Conservation (phyloP, 2,888 invertebrate species). For the Clusia tigrina region DNA sequence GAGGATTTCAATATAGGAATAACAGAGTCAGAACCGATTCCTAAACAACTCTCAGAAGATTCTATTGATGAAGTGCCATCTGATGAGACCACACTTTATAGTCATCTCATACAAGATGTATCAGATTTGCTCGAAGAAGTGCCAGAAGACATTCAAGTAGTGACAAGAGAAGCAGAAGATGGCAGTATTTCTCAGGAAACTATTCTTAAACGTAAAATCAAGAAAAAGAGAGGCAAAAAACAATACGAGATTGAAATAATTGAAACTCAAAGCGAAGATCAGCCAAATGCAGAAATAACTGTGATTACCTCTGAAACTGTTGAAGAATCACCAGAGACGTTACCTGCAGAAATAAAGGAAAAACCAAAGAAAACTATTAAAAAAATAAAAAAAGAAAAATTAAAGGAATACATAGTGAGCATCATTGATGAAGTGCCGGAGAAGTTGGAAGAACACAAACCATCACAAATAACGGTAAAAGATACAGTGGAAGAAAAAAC, state of each 20-base stretch:
- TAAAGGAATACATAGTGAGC: conserved; percentile 53
- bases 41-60: conserved; percentile 28
- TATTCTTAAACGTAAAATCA: conserved; percentile 65
- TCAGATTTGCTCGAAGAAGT: conserved; percentile 42
- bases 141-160: conserved; percentile 48
- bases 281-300: conserved; percentile 61
- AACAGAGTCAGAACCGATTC: conserved; percentile 31
- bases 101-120: conserved; percentile 39
- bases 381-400: conserved; percentile 47
- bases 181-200: conserved; percentile 59
- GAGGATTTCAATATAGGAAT: conserved; percentile 39
- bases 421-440: conserved; percentile 55
- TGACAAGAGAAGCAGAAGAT: conserved; percentile 50
- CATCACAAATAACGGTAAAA: conserved; percentile 30
- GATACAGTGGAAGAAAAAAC: conserved; percentile 27
- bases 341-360: conserved; percentile 31
- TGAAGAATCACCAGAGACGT: conserved; percentile 34
- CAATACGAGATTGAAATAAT: conserved; percentile 65
- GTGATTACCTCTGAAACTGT: conserved; percentile 52
- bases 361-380: conserved; percentile 43
- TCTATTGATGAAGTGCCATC: conserved; percentile 13
- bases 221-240: conserved; percentile 64
- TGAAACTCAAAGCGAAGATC: conserved; percentile 62
- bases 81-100: conserved; percentile 39
- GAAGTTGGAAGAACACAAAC: conserved; percentile 35